phyloP scores from a whole-genome alignment of 2,797 vertebrate genomes.

The Ptychadena robeensis region DNA sequence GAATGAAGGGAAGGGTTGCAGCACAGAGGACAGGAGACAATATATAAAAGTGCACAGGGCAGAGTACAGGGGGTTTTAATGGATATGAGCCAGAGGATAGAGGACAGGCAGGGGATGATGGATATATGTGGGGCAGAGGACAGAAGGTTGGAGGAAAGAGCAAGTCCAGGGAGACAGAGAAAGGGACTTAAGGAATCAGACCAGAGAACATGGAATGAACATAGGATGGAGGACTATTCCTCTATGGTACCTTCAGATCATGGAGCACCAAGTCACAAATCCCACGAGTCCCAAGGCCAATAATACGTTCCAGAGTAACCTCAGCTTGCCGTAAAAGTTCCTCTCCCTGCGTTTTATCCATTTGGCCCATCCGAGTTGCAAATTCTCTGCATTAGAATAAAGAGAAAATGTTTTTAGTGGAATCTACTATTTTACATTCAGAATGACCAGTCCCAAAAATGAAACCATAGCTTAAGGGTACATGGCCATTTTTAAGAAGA shows the following conservation, averaged over 20 bases:
- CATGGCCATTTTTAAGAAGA: no score
- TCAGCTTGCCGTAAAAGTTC: slow-evolving; percentile 78
- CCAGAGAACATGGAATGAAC: no score
- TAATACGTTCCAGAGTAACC: slow-evolving; percentile 79
- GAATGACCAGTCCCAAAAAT: no score
- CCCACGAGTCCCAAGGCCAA: slow-evolving; percentile 77
- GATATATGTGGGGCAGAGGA: no score
- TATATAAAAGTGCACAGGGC: no score
- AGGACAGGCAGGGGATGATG: no score
- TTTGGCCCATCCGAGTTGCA: slow-evolving; percentile 79
- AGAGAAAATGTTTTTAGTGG: neutral
- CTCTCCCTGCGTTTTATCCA: slow-evolving; percentile 78
- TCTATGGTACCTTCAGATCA: slow-evolving; percentile 81
- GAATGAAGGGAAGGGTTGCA: neutral
- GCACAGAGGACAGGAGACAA: neutral
- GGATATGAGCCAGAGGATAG: no score
- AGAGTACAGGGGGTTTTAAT: no score
- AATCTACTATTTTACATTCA: neutral
- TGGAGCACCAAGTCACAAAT: slow-evolving; percentile 82
- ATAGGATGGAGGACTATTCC: neutral
- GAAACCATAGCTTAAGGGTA: no score
- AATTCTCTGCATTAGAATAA: slow-evolving; percentile 74
- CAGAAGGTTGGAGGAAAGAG: no score
- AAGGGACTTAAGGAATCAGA: no score
- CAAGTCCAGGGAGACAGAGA: no score